Evolutionary conservation across 2,113 vertebrate species (phyloP), one percentile per base, ranked within the genome.

Genomic region (Phalacrocorax pelagicus): DNA sequence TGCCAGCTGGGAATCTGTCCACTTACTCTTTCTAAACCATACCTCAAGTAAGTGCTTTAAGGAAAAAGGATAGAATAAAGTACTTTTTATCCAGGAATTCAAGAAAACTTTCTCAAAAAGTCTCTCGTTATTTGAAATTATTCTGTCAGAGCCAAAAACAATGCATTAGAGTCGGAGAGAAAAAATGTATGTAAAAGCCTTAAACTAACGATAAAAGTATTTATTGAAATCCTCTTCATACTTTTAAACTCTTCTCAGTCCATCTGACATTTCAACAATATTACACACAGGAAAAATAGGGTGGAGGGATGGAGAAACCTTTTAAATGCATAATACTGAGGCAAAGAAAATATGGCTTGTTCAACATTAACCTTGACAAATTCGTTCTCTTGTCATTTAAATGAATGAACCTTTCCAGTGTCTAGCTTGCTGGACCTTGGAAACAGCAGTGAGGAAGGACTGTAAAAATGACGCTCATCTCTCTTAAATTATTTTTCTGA

Each of bases 331-430:
- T 90, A 96, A 55, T 55, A 87, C 49, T 42, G 91, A 77, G 18
- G 77, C 71, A 97, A 80, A 75, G 69, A 92, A 96, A 94, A 66
- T 94, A 62, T 13, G 49, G 32, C 87, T 96, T 67, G 62, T 88
- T 97, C 82, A 96, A 27, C 79, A 86, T 95, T 94, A 97, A 96
- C 95, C 92, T 95, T 96, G 94, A 97, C 80, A 96, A 93, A 97
- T 96, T 79, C 1, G 0, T 82, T 47, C 81, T 96, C 71, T 81
- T 95, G 95, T 96, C 82, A 77, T 92, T 63, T 88, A 95, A 97
- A 95, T 90, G 77, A 97, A 96, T 92, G 92, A 94, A 89, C 46
- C 19, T 80, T 80, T 97, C 65, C 15, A 34, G n/a, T 72, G 30
- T 61, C 63, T 73, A 65, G 80, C 90, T 85, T 81, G 34, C 58